A percentile compares a stretch with the other conserved stretches of the same genome.
These are phyloP conservation scores for Arremon aurantiirostris DNA, from an alignment of 2,797 vertebrate genomes.

Conservation along the genomic window DNA sequence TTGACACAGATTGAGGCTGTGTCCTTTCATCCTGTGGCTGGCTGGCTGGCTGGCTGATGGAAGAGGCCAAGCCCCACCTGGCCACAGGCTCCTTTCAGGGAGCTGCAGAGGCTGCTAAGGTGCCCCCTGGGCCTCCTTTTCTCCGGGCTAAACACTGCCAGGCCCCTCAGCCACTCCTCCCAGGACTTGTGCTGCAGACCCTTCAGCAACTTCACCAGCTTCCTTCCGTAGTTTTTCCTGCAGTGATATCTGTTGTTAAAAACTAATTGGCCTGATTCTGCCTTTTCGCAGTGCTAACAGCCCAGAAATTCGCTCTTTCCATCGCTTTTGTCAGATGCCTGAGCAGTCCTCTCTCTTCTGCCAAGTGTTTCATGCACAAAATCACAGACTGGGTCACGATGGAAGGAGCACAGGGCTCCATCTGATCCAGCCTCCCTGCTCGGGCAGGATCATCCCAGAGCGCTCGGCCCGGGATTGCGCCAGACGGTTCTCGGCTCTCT, in stretches of 20 bases:
- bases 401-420: neutral
- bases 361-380: neutral
- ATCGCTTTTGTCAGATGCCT: accelerated
- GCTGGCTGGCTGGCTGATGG: accelerated
- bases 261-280: neutral
- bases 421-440: neutral
- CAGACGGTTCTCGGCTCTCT: too few relatives aligned
- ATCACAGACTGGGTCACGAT: accelerated
- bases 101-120: accelerated
- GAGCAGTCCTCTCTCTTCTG: accelerated
- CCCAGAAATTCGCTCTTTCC: neutral
- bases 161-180: neutral
- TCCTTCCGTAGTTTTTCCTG: neutral
- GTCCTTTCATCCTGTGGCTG: neutral
- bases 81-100: neutral
- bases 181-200: neutral
- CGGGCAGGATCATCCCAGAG: neutral
- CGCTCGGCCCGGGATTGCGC: accelerated
- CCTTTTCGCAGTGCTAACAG: neutral
- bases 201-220: neutral
- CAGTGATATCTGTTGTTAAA: neutral
- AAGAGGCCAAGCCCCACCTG: neutral
- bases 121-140: too few relatives aligned
- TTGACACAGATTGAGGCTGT: too few relatives aligned
- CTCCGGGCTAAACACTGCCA: neutral